Evolutionary conservation across 2,797 vertebrate genomes (phyloP), one percentile per base, ranked within the genome.

Genomic region (Psittacula echo): DNA sequence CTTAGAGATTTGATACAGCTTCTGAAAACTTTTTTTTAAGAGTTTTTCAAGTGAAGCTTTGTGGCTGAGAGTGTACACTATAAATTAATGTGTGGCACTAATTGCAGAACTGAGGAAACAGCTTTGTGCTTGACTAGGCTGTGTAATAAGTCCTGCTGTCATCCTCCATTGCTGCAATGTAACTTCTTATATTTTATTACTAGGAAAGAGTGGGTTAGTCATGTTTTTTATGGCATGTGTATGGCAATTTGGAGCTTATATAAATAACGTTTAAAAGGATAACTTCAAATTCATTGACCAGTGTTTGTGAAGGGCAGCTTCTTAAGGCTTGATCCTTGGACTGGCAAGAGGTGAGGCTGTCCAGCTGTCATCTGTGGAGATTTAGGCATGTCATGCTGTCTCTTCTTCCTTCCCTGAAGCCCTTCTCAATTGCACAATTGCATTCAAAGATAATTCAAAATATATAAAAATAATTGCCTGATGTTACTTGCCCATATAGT

Each of bases 401-500:
- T 88, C 56, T 89, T 30, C 86, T 90, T 90, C 77, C 56, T 68
- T 90, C 86, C 45, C 72, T 13, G 6, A 84, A 92, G 77, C 78
- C 84, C 61, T 94, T 58, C 56, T n/a, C 85, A 88, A 0, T 74
- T 96, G 83, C 85, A 89, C 85, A 96, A 94, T 74, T 89, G 75
- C 64, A 68, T 92, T 96, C 71, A 91, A 90, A 88, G 93, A 93
- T 91, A 85, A 94, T 90, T 93, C 90, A 85, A 96, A 96, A 95
- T 96, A 67, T 74, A 91, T 93, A 95, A 94, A 94, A 97, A 80
- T 83, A 92, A 95, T 93, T 95, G 90, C 93, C 58, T 94, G 94
- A 96, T 90, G 78, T 95, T 96, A 82, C 93, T 96, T 94, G 95
- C 95, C 94, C 75, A 19, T 96, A 67, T 82, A 96, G 91, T 96